Evolutionary conservation across 2,113 vertebrate genomes (phyloP).

Genomic region (Phrynosoma platyrhinos): DNA sequence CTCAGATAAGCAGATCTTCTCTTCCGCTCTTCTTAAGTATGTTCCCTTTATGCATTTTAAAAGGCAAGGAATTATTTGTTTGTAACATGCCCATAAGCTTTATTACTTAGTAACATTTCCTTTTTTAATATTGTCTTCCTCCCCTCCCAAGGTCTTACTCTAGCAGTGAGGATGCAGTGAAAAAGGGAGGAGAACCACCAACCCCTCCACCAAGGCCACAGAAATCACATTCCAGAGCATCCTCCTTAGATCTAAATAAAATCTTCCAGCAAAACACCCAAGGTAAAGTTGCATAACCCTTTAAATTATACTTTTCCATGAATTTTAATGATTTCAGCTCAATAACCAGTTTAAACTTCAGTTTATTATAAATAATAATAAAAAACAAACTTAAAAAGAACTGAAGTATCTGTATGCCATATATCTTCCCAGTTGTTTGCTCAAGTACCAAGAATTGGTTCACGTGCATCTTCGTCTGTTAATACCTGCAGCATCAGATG

Average conservation of each 20-base stretch:
- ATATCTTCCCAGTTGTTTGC: not conserved
- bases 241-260: constrained; percentile 97
- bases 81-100: too few species aligned
- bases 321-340: not conserved
- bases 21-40: too few species aligned
- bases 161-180: constrained; percentile 94
- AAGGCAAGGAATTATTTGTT: too few species aligned
- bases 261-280: constrained; percentile 90
- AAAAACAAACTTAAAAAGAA: not conserved
- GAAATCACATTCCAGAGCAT: constrained; percentile 96
- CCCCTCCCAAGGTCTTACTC: constrained; percentile 90
- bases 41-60: too few species aligned
- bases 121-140: constrained; percentile 47
- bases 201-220: constrained; percentile 94
- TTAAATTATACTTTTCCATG: constrained; percentile 7
- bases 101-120: not conserved
- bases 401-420: not conserved
- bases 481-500: not conserved
- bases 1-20: too few species aligned
- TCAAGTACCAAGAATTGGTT: not conserved
- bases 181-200: constrained; percentile 94
- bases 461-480: not conserved
- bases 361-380: too few species aligned
- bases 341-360: too few species aligned
- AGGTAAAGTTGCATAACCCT: constrained; percentile 75